These are phyloP conservation scores for Chlamydotis undulata DNA, from an alignment of 2,113 vertebrate species.

Conservation along the genomic window DNA sequence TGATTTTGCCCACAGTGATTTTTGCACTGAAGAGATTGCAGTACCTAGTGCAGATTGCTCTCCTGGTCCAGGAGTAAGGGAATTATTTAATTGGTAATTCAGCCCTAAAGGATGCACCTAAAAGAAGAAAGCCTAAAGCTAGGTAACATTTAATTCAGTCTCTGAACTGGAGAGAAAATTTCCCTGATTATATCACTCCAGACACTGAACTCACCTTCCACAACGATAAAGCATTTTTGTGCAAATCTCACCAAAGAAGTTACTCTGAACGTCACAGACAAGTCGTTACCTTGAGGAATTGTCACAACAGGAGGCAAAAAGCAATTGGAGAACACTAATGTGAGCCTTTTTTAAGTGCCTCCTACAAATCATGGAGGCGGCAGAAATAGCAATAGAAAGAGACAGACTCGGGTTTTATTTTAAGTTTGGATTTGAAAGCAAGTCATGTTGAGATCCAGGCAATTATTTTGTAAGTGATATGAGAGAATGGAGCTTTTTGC, in stretches of 20 bases:
- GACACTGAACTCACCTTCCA: background rate
- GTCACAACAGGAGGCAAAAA: constrained; percentile 1
- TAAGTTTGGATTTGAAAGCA: background rate
- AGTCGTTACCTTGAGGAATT: background rate
- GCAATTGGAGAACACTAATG: background rate
- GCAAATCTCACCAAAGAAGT: background rate
- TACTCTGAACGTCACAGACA: background rate
- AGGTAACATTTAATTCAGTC: background rate
- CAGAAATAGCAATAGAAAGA: constrained; percentile 1
- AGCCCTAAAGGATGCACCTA: background rate
- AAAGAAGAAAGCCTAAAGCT: background rate
- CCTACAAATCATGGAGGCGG: background rate
- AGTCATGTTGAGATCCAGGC: background rate
- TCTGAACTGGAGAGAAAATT: background rate
- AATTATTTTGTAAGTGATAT: background rate
- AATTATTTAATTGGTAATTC: background rate
- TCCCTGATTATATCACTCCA: background rate
- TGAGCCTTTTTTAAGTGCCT: background rate
- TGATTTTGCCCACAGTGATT: background rate
- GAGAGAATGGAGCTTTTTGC: background rate
- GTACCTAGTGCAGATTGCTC: background rate
- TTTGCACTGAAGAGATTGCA: background rate
- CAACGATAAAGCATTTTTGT: background rate
- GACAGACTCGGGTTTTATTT: background rate
- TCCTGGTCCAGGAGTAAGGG: background rate